Base-by-base conservation (phyloP, 2,113 vertebrate species). In the Mungos mungo region DNA sequence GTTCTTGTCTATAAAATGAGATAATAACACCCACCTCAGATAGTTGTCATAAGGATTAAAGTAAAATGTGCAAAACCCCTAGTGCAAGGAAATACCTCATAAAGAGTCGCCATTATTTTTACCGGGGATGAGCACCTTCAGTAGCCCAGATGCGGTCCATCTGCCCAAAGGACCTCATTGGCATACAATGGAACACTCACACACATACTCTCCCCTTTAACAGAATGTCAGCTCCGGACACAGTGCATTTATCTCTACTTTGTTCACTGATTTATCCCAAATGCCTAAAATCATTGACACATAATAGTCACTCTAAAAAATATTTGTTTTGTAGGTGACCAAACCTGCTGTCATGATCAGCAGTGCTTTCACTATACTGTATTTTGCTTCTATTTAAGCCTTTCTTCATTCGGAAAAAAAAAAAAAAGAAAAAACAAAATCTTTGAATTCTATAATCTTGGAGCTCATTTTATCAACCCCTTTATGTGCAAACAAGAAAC, bases 61-160 rank as follows among this genome's bases (percentile, higher is more conserved):
- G 45, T 72, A 83, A 83, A 94, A 52, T 29, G 3, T 25, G 2
- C 7, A 74, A 80, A 74, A 41, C 2, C 21, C 15, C 52, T 25
- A 52, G 18, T 7, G 27, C 31, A 57, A 11, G 23, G 0, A 2
- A 27, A 86, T 3, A 19, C 33, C 90, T 54, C 54, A n/a, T 11
- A 60, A 29, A 10, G 0, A 23, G n/a, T 14, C 0, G 0, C 21
- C 13, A 35, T 52, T 57, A 41, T 11, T 71, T 88, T 80, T 63
- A 57, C 4, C 54, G 38, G 21, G 69, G 19, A 65, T 41, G 23
- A 27, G 1, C 29, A 18, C 52, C n/a, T 0, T 68, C 47, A 15
- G 4, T 15, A n/a, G 3, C 12, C 10, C 4, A 74, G 60, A 8
- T 21, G 27, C 29, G 21, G 54, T 13, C 5, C 1, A 5, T 72